phyloP scores from a whole-genome alignment of 2,113 vertebrate species.

The Prochilodus magdalenae region DNA sequence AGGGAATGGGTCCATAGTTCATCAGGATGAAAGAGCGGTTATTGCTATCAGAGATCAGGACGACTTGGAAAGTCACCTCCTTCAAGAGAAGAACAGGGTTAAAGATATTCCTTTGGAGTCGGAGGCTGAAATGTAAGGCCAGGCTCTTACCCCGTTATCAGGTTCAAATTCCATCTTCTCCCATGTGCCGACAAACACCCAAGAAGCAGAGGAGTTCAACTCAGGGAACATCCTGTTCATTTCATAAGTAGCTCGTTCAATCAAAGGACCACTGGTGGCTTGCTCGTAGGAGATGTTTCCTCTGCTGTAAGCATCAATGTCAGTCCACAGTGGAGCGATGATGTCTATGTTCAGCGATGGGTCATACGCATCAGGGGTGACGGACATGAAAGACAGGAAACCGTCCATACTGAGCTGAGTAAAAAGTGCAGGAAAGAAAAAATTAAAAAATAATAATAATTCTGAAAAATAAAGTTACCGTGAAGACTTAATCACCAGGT shows the following conservation, averaged over 20 bases:
- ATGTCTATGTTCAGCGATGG: background rate
- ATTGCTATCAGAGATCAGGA: background rate
- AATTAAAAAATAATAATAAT: no score
- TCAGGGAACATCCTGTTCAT: background rate
- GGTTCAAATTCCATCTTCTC: background rate
- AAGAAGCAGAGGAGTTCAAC: background rate
- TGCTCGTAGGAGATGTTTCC: background rate
- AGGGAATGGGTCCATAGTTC: slow-evolving; percentile 15
- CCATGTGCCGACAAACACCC: slow-evolving; percentile 33
- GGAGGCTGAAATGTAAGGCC: background rate
- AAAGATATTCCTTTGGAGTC: background rate
- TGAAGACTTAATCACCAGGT: no score
- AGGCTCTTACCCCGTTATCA: background rate
- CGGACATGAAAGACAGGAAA: background rate
- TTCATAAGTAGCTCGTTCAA: background rate
- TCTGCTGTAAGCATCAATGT: background rate
- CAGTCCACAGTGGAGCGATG: slow-evolving; percentile 31
- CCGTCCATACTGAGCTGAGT: slow-evolving; percentile 18
- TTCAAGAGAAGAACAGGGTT: background rate
- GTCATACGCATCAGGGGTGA: background rate
- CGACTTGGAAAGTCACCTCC: slow-evolving; percentile 11
- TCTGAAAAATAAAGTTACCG: no score
- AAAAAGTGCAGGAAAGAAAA: background rate
- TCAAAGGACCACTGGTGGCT: background rate
- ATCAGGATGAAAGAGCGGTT: slow-evolving; percentile 23